Conservation (phyloP, 2,113 vertebrate species). For the Notiomystis cincta region DNA sequence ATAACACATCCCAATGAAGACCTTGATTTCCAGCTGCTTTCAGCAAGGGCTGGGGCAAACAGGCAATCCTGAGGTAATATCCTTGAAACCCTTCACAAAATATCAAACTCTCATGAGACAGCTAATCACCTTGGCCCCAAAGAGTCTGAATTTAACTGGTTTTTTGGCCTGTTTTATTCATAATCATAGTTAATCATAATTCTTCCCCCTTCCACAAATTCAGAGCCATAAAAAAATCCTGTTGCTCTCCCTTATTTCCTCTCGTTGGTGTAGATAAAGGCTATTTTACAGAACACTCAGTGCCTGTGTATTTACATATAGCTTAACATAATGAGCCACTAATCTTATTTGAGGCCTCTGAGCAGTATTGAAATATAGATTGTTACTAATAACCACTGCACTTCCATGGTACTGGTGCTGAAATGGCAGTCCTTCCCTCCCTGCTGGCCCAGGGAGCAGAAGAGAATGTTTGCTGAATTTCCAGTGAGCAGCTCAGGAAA, state of each 20-base stretch:
- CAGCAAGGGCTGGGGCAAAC: neutral
- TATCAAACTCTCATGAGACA: neutral
- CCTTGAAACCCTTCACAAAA: neutral
- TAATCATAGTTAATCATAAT: neutral
- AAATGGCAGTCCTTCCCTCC: neutral
- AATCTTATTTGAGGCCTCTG: neutral
- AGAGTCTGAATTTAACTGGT: neutral
- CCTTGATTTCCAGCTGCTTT: neutral
- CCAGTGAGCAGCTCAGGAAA: neutral
- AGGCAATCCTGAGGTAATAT: neutral
- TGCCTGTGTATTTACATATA: conserved; percentile 7
- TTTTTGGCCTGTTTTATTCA: neutral
- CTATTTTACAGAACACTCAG: neutral
- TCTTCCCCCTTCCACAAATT: neutral
- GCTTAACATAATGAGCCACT: conserved; percentile 16
- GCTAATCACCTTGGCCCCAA: neutral
- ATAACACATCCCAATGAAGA: neutral
- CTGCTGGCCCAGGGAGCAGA: neutral
- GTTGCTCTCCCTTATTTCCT: neutral
- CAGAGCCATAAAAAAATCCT: neutral
- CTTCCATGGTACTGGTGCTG: neutral
- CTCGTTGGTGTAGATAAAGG: neutral
- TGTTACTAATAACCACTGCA: conserved; percentile 6
- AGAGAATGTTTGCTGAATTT: neutral
- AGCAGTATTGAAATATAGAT: neutral